These are phyloP conservation scores for Sesia apiformis DNA, from an alignment of 2,888 invertebrate genomes.

Conservation along the genomic window DNA sequence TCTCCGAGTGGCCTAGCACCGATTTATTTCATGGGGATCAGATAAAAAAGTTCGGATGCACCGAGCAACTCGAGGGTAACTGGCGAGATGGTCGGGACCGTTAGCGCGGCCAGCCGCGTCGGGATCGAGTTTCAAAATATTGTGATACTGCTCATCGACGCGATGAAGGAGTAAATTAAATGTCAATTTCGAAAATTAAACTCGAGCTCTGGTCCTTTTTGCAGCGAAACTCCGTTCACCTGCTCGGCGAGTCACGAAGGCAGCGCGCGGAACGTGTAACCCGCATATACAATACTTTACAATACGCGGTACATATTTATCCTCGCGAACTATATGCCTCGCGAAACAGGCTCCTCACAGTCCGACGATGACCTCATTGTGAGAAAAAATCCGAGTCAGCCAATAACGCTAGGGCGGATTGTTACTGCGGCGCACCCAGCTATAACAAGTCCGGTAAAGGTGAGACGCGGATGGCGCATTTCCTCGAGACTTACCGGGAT, in stretches of 20 bases:
- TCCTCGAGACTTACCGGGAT: conserved; percentile 18
- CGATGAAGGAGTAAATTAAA: conserved; percentile 28
- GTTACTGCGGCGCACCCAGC: conserved; percentile 26
- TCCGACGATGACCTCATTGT: conserved; percentile 52
- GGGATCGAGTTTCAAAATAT: conserved; percentile 58
- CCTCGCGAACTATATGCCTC: conserved; percentile 39
- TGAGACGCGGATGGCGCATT: conserved; percentile 12
- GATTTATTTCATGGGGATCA: conserved; percentile 55
- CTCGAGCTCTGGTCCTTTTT: conserved; percentile 14
- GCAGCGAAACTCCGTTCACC: conserved; percentile 35
- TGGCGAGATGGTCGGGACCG: conserved; percentile 18
- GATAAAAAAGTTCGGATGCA: conserved; percentile 49
- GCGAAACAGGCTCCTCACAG: conserved; percentile 39
- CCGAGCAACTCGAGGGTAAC: neutral
- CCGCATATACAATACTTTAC: conserved; percentile 25
- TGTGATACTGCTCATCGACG: conserved; percentile 35
- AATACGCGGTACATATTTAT: conserved; percentile 33
- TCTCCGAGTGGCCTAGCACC: conserved; percentile 35
- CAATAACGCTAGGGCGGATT: conserved; percentile 21
- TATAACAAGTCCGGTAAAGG: conserved; percentile 14
- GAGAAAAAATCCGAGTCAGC: conserved; percentile 36
- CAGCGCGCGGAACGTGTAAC: conserved; percentile 35
- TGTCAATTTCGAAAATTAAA: conserved; percentile 35
- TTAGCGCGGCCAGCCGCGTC: conserved; percentile 23
- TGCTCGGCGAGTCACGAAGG: conserved; percentile 38